Conservation (phyloP, 2,113 vertebrate species). For the Spermophilus dauricus region DNA sequence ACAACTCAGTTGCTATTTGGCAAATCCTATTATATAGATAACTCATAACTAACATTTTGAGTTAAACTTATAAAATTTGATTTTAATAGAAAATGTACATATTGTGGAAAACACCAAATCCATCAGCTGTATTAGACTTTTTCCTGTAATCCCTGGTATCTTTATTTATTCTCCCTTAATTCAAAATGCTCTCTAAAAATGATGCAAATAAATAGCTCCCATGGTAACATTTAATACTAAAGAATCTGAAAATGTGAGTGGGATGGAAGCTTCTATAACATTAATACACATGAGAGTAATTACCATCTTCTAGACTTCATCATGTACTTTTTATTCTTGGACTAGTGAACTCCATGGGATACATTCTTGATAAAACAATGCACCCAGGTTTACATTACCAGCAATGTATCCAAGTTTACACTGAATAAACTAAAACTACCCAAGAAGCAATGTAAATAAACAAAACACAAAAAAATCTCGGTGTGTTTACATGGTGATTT, state of each 20-base stretch:
- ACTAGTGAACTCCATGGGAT: not conserved
- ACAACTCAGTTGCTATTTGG: slow-evolving; percentile 3
- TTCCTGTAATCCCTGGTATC: not conserved
- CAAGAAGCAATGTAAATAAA: not conserved
- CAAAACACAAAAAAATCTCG: not conserved
- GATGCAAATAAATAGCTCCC: not conserved
- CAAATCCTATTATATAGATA: slow-evolving; percentile 6
- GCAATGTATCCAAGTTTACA: not conserved
- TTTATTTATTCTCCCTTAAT: slow-evolving; percentile 46
- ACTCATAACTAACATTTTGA: not conserved
- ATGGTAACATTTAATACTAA: slow-evolving; percentile 56
- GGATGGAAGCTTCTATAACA: not conserved
- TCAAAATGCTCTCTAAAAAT: slow-evolving; percentile 41
- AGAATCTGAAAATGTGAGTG: not conserved
- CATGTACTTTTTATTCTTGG: not conserved
- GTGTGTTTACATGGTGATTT: not conserved
- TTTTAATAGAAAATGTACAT: slow-evolving; percentile 51
- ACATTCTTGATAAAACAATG: not conserved
- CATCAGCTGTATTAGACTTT: slow-evolving; percentile 18
- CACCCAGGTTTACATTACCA: not conserved
- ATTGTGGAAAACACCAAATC: slow-evolving; percentile 48
- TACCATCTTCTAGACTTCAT: not conserved
- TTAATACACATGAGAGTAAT: slow-evolving; percentile 13
- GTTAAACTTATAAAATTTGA: slow-evolving; percentile 52
- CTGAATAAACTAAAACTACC: not conserved